Evolutionary conservation across 2,797 vertebrate genomes (phyloP).

Genomic region (Pipistrellus pygmaeus): DNA sequence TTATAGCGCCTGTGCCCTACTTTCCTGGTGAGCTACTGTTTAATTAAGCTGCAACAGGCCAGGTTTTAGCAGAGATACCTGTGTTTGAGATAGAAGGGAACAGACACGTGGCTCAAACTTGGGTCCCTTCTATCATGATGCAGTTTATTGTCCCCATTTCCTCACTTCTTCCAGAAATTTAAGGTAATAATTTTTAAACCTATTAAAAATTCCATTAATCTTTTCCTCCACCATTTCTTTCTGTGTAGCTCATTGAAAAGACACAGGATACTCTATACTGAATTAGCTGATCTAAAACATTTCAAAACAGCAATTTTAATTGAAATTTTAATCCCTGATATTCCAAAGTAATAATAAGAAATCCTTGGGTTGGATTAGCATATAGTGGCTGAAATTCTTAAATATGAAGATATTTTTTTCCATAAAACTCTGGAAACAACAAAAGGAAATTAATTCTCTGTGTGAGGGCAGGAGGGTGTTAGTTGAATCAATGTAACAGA

Average conservation of each 20-base stretch:
- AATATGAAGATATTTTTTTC: not conserved
- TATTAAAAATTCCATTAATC: not conserved
- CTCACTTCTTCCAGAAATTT: conserved; percentile 22
- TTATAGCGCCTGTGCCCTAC: not conserved
- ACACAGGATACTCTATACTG: not conserved
- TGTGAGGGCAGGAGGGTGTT: not conserved
- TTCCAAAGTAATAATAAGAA: conserved; percentile 17
- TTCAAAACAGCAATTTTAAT: not conserved
- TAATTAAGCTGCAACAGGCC: not conserved
- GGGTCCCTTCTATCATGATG: not conserved
- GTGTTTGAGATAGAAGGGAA: not conserved
- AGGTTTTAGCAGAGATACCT: not conserved
- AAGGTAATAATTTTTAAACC: not conserved
- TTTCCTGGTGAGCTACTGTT: not conserved
- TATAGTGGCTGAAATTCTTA: not conserved
- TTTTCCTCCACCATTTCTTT: conserved; percentile 7
- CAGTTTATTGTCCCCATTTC: not conserved
- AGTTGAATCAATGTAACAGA: not conserved
- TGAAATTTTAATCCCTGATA: not conserved
- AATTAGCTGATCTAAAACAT: conserved; percentile 26
- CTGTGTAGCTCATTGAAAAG: not conserved
- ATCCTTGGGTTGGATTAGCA: not conserved
- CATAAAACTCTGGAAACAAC: not conserved
- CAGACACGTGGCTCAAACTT: not conserved
- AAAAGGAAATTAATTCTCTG: not conserved